Evolutionary conservation across 2,888 invertebrate genomes (phyloP).

Genomic region (Patella depressa): DNA sequence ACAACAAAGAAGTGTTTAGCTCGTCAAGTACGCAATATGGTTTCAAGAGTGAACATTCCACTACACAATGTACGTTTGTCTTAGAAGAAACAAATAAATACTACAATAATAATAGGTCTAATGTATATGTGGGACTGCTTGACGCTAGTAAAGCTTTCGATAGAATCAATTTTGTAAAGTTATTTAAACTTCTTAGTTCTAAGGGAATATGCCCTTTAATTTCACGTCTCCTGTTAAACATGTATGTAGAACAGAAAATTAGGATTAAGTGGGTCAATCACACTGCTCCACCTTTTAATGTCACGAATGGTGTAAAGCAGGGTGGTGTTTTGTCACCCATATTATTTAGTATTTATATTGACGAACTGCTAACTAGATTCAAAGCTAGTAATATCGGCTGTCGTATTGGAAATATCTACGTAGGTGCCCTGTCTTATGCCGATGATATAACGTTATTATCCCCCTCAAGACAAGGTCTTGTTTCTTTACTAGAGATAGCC

Average conservation of each 20-base stretch:
- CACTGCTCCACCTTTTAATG: conserved; percentile 5
- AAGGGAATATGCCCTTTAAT: neutral
- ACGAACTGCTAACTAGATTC: conserved; percentile 17
- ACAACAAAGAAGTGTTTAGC: neutral
- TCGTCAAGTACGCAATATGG: neutral
- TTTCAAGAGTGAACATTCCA: neutral
- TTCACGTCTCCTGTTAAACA: neutral
- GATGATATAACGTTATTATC: conserved; percentile 26
- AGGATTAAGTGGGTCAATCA: neutral
- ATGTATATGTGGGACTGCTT: neutral
- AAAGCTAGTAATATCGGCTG: conserved; percentile 12
- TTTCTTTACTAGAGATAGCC: neutral
- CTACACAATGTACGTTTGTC: neutral
- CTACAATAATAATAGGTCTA: neutral
- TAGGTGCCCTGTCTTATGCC: conserved; percentile 28
- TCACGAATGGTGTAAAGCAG: conserved; percentile 20
- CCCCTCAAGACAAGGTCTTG: neutral
- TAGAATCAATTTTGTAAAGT: neutral
- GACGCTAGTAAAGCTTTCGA: neutral
- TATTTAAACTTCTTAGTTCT: neutral
- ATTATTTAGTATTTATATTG: conserved; percentile 21
- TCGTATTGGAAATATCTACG: conserved; percentile 18
- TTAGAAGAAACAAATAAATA: neutral
- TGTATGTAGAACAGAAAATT: neutral
- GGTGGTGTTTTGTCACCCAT: conserved; percentile 21